These are phyloP conservation scores for Cherax quadricarinatus DNA, from an alignment of 1,140 invertebrate genomes.

Conservation along the genomic window DNA sequence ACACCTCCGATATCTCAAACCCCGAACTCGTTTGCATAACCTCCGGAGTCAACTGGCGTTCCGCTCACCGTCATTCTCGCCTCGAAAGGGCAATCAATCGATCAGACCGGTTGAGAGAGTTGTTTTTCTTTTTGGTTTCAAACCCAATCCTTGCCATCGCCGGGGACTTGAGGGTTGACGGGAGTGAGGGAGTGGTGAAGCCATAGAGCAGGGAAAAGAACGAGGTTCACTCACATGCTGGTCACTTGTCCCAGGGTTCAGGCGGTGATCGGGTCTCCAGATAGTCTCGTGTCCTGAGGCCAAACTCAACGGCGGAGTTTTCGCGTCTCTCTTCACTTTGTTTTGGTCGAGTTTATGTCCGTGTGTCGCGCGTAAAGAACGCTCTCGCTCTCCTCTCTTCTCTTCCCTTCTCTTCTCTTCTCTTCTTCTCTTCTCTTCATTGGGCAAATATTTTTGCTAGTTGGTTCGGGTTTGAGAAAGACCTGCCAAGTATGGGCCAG, in stretches of 20 bases:
- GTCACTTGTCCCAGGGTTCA: constrained; percentile 59
- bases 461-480: no score
- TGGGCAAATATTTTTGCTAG: no score
- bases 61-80: no score
- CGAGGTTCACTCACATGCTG: constrained; percentile 46
- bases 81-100: no score
- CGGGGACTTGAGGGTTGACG: neutral
- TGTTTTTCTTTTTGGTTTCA: no score
- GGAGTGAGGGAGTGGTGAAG: neutral
- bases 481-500: no score
- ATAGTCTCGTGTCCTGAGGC: constrained; percentile 49
- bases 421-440: no score
- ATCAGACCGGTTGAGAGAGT: no score
- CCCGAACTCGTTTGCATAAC: neutral
- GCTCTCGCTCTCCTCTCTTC: no score
- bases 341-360: constrained; percentile 14
- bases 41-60: neutral
- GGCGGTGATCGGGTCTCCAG: constrained; percentile 51
- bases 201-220: constrained; percentile 18
- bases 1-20: neutral
- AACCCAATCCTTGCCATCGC: neutral
- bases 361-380: neutral
- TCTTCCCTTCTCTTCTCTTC: no score
- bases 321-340: constrained; percentile 50
- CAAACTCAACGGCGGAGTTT: constrained; percentile 33